Base-by-base conservation (phyloP, 2,888 invertebrate genomes). In the Dasysyrphus albostriatus region DNA sequence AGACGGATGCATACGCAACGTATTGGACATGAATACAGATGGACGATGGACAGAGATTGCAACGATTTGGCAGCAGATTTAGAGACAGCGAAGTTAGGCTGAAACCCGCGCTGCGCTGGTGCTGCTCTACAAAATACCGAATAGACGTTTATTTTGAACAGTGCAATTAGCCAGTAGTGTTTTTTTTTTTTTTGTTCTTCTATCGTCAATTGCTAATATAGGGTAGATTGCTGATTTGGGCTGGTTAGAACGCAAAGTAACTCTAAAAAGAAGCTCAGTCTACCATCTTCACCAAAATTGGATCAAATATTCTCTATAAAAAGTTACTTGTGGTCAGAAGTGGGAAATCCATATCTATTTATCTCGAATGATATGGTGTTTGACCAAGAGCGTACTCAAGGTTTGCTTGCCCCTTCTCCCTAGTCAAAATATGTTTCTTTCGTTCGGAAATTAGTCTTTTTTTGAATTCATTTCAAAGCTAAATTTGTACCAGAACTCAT, bases 51-150 rank as follows among this genome's bases (percentile, higher is more conserved):
- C 49, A 75, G 61, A 47, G 72, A 77, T 85, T 82, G 83, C 78
- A 83, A 78, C 78, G 83, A 87, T 87, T 87, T 87, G 87, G 87
- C 83, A 87, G 74, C 83, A 83, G 70, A 87, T 87, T 87, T 87
- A 87, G 87, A 74, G 73, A 44, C 72, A 75, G 39, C 37, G 56
- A 59, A 54, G 54, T 73, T 77, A 29, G 84, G 39, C 42, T 44
- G 44, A 54, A 16, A 63, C 24, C 42, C 58, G 58, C 58, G 58
- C 19, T 16, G 34, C 34, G 34, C 12, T 10, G 34, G 29, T 16
- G 42, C 24, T 32, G 32, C 72, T 54, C 37, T 59, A 19, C n/a
- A 54, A 69, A 54, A 54, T 12, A 63, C 49, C 8, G 49, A 58
- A 59, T 61, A 81, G 24, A 24, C 42, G 73, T 59, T 59, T 74